These are phyloP conservation scores for Lottia gigantea DNA, from an alignment of 2,888 invertebrate species.

Conservation along the genomic window DNA sequence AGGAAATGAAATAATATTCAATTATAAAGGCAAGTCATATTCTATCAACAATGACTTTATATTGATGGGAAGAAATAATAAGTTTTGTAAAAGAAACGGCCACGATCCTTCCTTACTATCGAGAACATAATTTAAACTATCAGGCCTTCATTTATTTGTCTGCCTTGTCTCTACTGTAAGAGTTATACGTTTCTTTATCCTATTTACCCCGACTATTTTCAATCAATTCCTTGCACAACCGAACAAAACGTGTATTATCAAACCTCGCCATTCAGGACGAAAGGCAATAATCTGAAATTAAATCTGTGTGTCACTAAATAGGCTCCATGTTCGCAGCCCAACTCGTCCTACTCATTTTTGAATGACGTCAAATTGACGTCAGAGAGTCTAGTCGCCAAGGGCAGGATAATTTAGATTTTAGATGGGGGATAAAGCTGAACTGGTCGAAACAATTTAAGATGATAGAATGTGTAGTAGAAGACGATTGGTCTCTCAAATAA, in stretches of 20 bases:
- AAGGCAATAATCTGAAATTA: conserved; percentile 7
- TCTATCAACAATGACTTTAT: too few species aligned
- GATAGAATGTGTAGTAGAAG: not conserved
- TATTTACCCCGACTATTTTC: not conserved
- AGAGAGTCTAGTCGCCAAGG: conserved; percentile 11
- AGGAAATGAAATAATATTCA: too few species aligned
- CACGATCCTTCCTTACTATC: too few species aligned
- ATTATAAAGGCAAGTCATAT: too few species aligned
- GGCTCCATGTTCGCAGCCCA: not conserved
- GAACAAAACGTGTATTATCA: conserved; percentile 2
- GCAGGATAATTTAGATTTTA: conserved; percentile 15
- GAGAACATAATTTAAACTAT: too few species aligned
- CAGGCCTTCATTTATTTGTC: too few species aligned
- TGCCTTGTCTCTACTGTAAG: too few species aligned
- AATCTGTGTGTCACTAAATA: not conserved
- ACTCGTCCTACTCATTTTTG: not conserved
- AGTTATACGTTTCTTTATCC: not conserved
- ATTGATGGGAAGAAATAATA: too few species aligned
- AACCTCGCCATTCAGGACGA: not conserved
- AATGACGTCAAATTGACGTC: conserved; percentile 18
- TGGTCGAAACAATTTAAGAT: not conserved
- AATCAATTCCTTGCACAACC: conserved; percentile 7
- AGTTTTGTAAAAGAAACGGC: too few species aligned
- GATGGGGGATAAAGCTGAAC: not conserved
- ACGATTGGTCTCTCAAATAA: too few species aligned